These are phyloP conservation scores for Heptranchias perlo DNA, from an alignment of 2,113 vertebrate genomes.

Conservation along the genomic window DNA sequence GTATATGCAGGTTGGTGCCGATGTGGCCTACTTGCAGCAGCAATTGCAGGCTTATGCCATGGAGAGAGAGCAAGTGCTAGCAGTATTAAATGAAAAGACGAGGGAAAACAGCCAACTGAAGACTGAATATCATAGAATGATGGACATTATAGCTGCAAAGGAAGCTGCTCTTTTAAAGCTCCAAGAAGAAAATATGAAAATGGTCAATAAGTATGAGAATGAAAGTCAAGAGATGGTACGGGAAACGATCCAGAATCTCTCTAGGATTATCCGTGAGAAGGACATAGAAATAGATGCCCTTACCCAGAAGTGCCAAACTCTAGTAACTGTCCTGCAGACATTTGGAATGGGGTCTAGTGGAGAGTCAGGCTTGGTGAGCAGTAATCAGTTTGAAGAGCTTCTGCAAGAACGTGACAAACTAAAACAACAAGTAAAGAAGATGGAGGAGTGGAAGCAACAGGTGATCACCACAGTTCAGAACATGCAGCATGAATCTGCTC, in stretches of 20 bases:
- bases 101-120: slow-evolving; percentile 88
- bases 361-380: slow-evolving; percentile 72
- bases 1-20: slow-evolving; percentile 58
- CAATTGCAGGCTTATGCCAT: slow-evolving; percentile 79
- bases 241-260: slow-evolving; percentile 95
- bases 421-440: slow-evolving; percentile 95
- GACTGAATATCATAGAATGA: slow-evolving; percentile 80
- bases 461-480: slow-evolving; percentile 95
- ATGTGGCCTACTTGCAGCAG: slow-evolving; percentile 78
- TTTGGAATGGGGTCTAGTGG: slow-evolving; percentile 51
- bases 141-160: slow-evolving; percentile 85
- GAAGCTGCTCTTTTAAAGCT: slow-evolving; percentile 79
- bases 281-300: slow-evolving; percentile 96
- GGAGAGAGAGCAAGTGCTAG: slow-evolving; percentile 82
- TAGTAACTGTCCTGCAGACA: slow-evolving; percentile 80
- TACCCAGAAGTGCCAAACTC: slow-evolving; percentile 91
- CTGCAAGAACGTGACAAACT: slow-evolving; percentile 84
- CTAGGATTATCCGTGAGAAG: slow-evolving; percentile 92
- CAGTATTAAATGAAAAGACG: slow-evolving; percentile 87
- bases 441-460: slow-evolving; percentile 98
- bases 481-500: slow-evolving; percentile 94
- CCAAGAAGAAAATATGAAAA: slow-evolving; percentile 82
- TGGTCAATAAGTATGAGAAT: slow-evolving; percentile 69
- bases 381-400: slow-evolving; percentile 93
- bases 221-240: slow-evolving; percentile 90